These are phyloP conservation scores for Ranitomeya imitator DNA, from an alignment of 2,113 vertebrate species.

Conservation along the genomic window DNA sequence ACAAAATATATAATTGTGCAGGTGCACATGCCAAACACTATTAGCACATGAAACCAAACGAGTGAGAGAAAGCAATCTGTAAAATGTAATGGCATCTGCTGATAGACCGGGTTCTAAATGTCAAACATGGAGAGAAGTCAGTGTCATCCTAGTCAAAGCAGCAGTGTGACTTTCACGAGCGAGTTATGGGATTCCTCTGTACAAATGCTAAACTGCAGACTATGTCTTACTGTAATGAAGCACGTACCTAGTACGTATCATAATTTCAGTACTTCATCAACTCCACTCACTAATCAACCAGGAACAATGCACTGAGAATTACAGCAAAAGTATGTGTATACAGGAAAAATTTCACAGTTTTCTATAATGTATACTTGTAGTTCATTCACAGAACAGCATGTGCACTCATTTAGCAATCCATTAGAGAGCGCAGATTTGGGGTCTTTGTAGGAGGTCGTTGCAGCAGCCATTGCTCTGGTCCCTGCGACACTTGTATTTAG, in stretches of 20 bases:
- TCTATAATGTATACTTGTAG: not conserved
- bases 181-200: not conserved
- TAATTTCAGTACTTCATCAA: not conserved
- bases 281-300: not conserved
- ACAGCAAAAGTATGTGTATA: not conserved
- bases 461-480: not conserved
- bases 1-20: conserved; percentile 59
- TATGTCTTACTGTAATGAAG: not conserved
- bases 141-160: conserved; percentile 61
- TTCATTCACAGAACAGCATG: not conserved
- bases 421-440: not conserved
- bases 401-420: not conserved
- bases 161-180: conserved; percentile 26
- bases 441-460: not conserved
- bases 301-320: not conserved
- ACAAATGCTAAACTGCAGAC: not conserved
- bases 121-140: conserved; percentile 62
- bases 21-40: conserved; percentile 62
- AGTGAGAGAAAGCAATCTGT: conserved; percentile 61
- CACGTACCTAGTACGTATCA: not conserved
- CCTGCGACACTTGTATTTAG: not conserved
- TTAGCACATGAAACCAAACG: conserved; percentile 64
- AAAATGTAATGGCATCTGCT: conserved; percentile 61
- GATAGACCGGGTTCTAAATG: conserved; percentile 63
- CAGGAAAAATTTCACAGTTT: not conserved